Percentiles rank a stretch among this genome's conserved stretches.
Evolutionary conservation across 2,888 invertebrate genomes (phyloP).

Genomic region (Xanthia togata): DNA sequence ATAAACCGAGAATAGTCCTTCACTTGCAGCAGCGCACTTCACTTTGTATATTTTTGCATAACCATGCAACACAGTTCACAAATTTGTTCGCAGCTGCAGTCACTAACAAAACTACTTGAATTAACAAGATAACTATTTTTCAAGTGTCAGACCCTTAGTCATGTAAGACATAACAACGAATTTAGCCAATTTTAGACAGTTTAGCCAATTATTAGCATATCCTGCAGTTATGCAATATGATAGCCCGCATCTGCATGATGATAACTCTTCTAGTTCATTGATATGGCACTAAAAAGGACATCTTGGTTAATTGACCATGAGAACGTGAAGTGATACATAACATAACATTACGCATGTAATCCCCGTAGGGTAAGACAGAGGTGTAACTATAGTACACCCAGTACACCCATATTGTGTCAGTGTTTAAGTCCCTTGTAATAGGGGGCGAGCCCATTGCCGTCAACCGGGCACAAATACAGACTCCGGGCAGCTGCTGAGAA

Average conservation of each 20-base stretch:
- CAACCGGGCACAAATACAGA: background rate
- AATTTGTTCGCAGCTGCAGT: conserved; percentile 21
- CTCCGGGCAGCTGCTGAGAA: background rate
- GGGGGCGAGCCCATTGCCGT: background rate
- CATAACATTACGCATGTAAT: background rate
- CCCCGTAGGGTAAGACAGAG: background rate
- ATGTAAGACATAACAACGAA: conserved; percentile 63
- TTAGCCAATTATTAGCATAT: conserved; percentile 89
- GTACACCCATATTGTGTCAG: background rate
- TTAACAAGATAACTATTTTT: conserved; percentile 59
- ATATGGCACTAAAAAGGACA: conserved; percentile 37
- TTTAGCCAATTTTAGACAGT: conserved; percentile 79
- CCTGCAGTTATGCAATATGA: conserved; percentile 80
- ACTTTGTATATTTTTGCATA: conserved; percentile 38
- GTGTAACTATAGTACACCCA: background rate
- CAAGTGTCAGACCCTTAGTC: conserved; percentile 53
- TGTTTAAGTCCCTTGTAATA: background rate
- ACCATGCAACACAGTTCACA: conserved; percentile 11
- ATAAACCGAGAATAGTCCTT: conserved; percentile 8
- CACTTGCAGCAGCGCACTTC: conserved; percentile 27
- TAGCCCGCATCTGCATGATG: conserved; percentile 69
- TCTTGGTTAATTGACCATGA: conserved; percentile 9
- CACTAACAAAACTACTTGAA: conserved; percentile 45
- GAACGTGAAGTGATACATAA: background rate
- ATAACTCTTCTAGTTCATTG: conserved; percentile 42